These are phyloP conservation scores for Phalacrocorax pelagicus DNA, from an alignment of 2,113 vertebrate species.

Conservation along the genomic window DNA sequence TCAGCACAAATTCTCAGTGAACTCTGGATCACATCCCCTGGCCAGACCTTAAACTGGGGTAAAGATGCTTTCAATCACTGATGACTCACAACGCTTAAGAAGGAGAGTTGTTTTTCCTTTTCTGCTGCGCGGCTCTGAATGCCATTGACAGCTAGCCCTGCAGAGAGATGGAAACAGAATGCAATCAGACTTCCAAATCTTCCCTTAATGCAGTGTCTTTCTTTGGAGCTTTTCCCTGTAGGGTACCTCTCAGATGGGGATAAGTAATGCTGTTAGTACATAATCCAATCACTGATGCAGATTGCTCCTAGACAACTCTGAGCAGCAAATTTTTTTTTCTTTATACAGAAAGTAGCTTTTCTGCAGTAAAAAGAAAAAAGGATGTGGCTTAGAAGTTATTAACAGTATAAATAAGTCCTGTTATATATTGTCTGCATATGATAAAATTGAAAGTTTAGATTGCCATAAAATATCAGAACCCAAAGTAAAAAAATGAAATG, in stretches of 20 bases:
- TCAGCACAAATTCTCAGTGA: background rate
- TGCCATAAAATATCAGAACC: background rate
- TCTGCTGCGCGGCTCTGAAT: background rate
- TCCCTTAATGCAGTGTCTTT: constrained; percentile 54
- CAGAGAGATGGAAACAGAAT: constrained; percentile 56
- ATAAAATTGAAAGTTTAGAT: background rate
- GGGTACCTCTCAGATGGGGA: constrained; percentile 61
- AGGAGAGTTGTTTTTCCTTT: constrained; percentile 36
- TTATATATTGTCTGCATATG: background rate
- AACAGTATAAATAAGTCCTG: background rate
- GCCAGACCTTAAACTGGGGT: background rate
- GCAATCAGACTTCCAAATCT: constrained; percentile 68
- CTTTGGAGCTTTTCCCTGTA: constrained; percentile 59
- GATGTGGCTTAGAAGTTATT: background rate
- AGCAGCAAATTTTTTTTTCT: background rate
- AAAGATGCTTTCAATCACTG: constrained; percentile 15
- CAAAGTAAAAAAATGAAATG: background rate
- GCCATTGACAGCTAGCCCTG: constrained; percentile 57
- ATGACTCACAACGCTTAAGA: background rate
- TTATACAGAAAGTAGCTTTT: constrained; percentile 13
- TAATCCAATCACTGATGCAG: constrained; percentile 66
- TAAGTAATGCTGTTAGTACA: constrained; percentile 61
- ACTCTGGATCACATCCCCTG: background rate
- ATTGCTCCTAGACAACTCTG: constrained; percentile 32
- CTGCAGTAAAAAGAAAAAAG: background rate